These are phyloP conservation scores for Allolobophora icterica DNA, from an alignment of 2,888 invertebrate genomes.

Conservation along the genomic window DNA sequence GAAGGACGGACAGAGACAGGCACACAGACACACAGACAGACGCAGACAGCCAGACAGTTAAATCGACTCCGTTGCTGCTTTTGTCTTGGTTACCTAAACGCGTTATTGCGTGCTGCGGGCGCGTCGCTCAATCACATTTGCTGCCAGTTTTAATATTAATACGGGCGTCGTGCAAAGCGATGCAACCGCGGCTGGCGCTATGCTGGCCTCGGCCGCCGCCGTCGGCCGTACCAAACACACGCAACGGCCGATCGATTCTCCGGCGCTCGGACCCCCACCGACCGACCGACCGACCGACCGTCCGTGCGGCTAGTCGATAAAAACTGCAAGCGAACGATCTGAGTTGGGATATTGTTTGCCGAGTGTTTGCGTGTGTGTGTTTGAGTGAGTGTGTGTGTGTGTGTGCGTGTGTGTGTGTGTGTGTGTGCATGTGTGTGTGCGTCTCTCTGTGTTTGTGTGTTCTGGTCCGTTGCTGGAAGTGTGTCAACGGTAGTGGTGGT, in stretches of 20 bases:
- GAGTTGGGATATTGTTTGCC: neutral
- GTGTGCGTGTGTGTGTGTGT: no score
- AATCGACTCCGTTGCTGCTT: neutral
- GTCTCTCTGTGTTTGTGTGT: neutral
- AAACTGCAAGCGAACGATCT: neutral
- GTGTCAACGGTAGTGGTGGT: no score
- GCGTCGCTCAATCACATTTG: neutral
- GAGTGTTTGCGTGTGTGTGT: neutral
- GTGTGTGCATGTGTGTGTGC: neutral
- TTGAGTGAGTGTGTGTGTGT: no score
- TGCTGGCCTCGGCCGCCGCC: neutral
- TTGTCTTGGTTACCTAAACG: neutral
- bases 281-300: neutral
- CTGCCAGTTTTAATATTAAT: conserved; percentile 8
- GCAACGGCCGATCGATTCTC: neutral
- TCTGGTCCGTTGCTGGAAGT: no score
- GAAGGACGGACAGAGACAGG: no score
- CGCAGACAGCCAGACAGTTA: neutral
- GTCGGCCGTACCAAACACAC: neutral
- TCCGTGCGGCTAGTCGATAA: neutral
- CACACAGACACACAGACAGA: neutral
- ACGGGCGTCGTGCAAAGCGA: neutral
- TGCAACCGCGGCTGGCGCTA: neutral
- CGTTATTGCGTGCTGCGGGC: neutral
- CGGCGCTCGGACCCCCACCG: no score